Conservation (phyloP, 2,888 invertebrate genomes). For the Rhimphoctona megacephalus region DNA sequence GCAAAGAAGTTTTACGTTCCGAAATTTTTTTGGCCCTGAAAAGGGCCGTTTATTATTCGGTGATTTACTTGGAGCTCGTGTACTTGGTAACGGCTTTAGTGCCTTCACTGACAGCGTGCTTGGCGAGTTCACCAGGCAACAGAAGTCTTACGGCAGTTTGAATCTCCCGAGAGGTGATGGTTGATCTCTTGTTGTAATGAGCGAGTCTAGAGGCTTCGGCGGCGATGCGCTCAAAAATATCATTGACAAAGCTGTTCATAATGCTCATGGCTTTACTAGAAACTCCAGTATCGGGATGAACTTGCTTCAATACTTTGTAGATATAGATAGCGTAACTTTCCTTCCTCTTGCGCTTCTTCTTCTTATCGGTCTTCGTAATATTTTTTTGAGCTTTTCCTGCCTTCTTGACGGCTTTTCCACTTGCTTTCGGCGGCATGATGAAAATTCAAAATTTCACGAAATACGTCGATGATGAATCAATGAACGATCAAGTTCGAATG, state of each 20-base stretch:
- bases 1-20: not conserved
- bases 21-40: conserved; percentile 33
- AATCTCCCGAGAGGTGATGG: conserved; percentile 86
- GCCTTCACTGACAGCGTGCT: conserved; percentile 88
- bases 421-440: conserved; percentile 25
- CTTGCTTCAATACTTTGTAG: conserved; percentile 10
- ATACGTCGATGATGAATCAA: not conserved
- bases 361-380: conserved; percentile 10
- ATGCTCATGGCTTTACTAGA: conserved; percentile 19
- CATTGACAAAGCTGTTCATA: conserved; percentile 33
- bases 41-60: conserved; percentile 15
- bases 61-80: conserved; percentile 80
- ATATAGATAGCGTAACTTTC: conserved; percentile 8
- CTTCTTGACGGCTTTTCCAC: conserved; percentile 15
- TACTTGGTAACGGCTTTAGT: conserved; percentile 85
- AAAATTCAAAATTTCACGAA: too few species aligned
- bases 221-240: conserved; percentile 51
- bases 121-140: conserved; percentile 90
- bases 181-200: conserved; percentile 45
- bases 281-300: not conserved
- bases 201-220: conserved; percentile 42
- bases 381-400: conserved; percentile 16
- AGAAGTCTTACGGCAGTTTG: conserved; percentile 89
- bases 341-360: conserved; percentile 27
- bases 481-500: not conserved